phyloP scores from a whole-genome alignment of 2,113 vertebrate species.

The Notothenia coriiceps region DNA sequence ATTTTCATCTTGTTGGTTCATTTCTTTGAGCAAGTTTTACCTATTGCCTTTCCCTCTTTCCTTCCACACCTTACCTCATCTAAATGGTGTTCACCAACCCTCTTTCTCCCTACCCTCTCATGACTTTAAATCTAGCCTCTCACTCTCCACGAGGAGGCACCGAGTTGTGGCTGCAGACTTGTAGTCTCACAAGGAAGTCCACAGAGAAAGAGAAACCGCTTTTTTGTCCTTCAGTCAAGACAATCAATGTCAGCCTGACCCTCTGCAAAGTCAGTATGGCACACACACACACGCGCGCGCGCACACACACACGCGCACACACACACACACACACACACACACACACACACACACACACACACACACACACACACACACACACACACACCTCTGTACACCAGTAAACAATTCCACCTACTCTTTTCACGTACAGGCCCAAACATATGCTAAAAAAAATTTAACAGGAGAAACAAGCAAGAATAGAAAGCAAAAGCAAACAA shows the following conservation, averaged over 20 bases:
- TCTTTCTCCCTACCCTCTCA: conserved; percentile 5
- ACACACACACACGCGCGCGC: conserved; percentile 31
- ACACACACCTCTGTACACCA: conserved; percentile 13
- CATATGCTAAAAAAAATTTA: conserved; percentile 30
- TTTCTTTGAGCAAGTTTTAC: background rate
- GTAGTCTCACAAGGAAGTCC: too few relatives aligned
- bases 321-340: background rate
- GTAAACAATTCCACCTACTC: conserved; percentile 60
- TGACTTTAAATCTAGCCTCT: background rate
- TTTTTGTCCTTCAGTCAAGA: too few relatives aligned
- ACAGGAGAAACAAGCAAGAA: conserved; percentile 1
- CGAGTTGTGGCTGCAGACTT: too few relatives aligned
- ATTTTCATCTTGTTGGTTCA: too few relatives aligned
- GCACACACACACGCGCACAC: conserved; percentile 19
- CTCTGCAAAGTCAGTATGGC: too few relatives aligned
- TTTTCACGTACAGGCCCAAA: conserved; percentile 3
- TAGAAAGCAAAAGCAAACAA: background rate
- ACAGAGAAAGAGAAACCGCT: too few relatives aligned
- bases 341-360: background rate
- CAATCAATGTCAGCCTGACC: too few relatives aligned
- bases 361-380: conserved; percentile 1
- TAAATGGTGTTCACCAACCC: background rate
- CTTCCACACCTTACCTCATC: too few relatives aligned
- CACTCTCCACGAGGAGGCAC: conserved; percentile 5
- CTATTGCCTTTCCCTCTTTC: too few relatives aligned